A percentile compares a stretch with the other conserved stretches of the same genome.
phyloP scores from a whole-genome alignment of 2,888 invertebrate species.

The Megaustenia siamemsis region DNA sequence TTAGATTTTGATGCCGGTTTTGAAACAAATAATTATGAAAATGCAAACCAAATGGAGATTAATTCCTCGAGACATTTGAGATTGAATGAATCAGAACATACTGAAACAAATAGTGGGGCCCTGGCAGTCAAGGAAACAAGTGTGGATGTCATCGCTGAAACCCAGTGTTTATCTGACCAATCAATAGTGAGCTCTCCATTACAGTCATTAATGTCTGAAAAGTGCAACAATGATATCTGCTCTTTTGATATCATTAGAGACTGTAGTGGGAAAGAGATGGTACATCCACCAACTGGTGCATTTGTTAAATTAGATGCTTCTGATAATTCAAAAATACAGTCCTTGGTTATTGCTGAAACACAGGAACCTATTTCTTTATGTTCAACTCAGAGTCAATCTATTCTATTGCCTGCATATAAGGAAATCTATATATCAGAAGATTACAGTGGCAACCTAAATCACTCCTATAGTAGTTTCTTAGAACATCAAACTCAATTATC shows the following conservation, averaged over 20 bases:
- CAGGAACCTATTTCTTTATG: constrained; percentile 21
- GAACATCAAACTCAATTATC: neutral
- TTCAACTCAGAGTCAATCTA: constrained; percentile 21
- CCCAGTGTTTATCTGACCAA: neutral
- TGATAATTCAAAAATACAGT: neutral
- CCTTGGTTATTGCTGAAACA: neutral
- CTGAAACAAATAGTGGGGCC: neutral
- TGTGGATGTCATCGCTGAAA: constrained; percentile 10
- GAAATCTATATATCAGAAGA: too few species aligned
- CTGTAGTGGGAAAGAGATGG: neutral
- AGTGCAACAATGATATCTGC: neutral
- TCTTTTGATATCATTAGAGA: neutral
- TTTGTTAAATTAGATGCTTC: neutral
- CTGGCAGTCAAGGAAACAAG: neutral
- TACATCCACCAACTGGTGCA: neutral
- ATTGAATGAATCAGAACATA: neutral
- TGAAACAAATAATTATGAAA: neutral
- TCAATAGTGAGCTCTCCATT: neutral
- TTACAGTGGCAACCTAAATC: neutral
- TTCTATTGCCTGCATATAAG: neutral
- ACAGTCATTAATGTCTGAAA: neutral
- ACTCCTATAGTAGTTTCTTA: neutral
- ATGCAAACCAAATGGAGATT: neutral
- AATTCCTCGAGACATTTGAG: neutral
- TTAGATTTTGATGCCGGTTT: neutral